Evolutionary conservation across 2,888 invertebrate species (phyloP), one percentile per base, ranked within the genome.

Genomic region (Lingula anatina): DNA sequence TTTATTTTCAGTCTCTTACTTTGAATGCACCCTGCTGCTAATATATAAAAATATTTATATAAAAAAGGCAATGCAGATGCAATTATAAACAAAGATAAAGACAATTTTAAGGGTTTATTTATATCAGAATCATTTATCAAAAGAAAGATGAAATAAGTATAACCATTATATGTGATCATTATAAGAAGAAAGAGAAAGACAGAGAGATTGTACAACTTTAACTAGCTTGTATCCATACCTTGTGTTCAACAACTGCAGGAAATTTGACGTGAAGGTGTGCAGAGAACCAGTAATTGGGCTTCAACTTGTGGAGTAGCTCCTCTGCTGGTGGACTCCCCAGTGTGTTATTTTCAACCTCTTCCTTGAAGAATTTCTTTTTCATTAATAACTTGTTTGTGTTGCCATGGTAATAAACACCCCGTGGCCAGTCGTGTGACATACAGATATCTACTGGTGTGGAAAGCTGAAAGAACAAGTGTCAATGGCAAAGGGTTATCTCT

Each of bases 201-300:
- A n/a, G n/a, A n/a, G n/a, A n/a, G n/a, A n/a, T n/a, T n/a, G n/a
- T n/a, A n/a, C n/a, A n/a, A n/a, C n/a, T n/a, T n/a, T n/a, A n/a
- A n/a, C n/a, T n/a, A n/a, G n/a, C n/a, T n/a, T n/a, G n/a, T n/a
- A n/a, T n/a, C n/a, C 78, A 74, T 18, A 78, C 78, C 51, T 83
- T 78, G 75, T 95, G 93, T 31, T 84, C 83, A 4, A 97, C 85
- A 2, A 91, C 61, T 0, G 96, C 97, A 12, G 89, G 85, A 80
- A 95, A 99, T 79, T 93, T 90, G 63, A 90, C 90, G 78, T 99
- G 99, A 57, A 99, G 81, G 82, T 99, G 99, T 27, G 95, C 99
- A 27, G 77, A 62, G 57, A 99, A 99, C 96, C 97, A 99, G 78
- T 89, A 90, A 0, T 82, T 80, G 7, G 99, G 99, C 71, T 89